Conservation (phyloP, 2,113 vertebrate genomes). For the Ariopsis seemanni region DNA sequence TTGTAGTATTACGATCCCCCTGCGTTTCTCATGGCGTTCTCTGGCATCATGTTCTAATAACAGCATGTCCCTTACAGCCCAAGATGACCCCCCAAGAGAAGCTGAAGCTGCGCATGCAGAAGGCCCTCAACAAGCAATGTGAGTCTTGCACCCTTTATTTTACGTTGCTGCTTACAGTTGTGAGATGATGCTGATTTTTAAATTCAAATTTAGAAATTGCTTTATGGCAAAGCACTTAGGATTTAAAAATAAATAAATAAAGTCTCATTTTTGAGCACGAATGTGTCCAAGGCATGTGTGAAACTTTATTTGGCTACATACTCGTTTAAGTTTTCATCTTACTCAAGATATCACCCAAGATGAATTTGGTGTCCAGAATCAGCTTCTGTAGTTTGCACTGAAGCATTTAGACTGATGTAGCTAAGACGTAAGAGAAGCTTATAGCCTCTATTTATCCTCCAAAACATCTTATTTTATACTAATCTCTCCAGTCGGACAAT, state of each 20-base stretch:
- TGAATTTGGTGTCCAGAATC: not conserved
- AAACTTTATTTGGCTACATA: not conserved
- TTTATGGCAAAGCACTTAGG: not conserved
- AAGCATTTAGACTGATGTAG: not conserved
- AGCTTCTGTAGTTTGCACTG: not conserved
- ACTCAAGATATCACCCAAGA: not conserved
- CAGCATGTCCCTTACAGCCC: constrained; percentile 74
- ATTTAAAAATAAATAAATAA: not conserved
- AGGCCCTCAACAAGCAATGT: constrained; percentile 92
- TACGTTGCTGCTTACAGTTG: not conserved
- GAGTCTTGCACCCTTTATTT: constrained; percentile 55
- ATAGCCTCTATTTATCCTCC: not conserved
- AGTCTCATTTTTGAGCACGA: not conserved
- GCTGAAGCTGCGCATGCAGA: constrained; percentile 90
- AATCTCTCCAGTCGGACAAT: not conserved
- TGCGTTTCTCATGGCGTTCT: constrained; percentile 11
- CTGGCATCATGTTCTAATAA: constrained; percentile 58
- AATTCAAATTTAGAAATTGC: not conserved
- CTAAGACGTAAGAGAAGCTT: not conserved
- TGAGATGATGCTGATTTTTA: not conserved
- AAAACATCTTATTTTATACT: not conserved
- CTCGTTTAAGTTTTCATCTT: not conserved
- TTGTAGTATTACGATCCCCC: constrained; percentile 8
- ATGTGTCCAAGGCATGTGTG: not conserved
- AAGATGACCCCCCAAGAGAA: constrained; percentile 92